A percentile compares a stretch with the other conserved stretches of the same genome.
Conservation (phyloP, 1,140 invertebrate genomes). For the Caenorhabditis elegans region WBcel235 BX284605.5:11301501-11302000, state of each 20-base stretch:
- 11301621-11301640: not conserved
- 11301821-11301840: not conserved
- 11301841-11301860: not conserved
- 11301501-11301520: too few species aligned
- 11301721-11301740: not conserved
- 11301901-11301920: not conserved
- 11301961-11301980: not conserved
- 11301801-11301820: not conserved
- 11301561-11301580: too few species aligned
- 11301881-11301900: not conserved
- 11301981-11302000: not conserved
- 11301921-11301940: too few species aligned
- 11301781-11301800: not conserved
- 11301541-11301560: too few species aligned
- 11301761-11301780: not conserved
- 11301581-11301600: not conserved
- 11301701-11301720: slow-evolving; percentile 14
- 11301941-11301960: not conserved
- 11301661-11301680: not conserved
- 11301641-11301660: not conserved
- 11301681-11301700: not conserved
- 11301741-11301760: not conserved
- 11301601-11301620: not conserved
- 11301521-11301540: too few species aligned
- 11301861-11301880: not conserved